Conservation (phyloP, 2,113 vertebrate species). For the Bolborhynchus lineola region DNA sequence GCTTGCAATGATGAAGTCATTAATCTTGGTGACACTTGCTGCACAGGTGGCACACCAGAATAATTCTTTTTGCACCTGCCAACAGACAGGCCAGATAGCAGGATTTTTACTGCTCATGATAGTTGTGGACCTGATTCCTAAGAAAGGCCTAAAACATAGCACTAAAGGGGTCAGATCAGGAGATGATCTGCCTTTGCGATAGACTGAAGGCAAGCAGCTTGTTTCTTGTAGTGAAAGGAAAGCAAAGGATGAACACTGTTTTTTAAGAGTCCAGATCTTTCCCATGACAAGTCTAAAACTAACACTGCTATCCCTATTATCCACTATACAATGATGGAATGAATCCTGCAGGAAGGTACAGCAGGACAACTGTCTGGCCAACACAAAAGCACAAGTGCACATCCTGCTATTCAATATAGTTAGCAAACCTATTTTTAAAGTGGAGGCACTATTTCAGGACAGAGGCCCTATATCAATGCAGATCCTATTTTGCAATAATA, state of each 20-base stretch:
- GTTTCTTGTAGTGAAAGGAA: neutral
- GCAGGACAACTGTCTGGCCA: neutral
- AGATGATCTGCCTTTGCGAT: neutral
- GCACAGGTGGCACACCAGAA: neutral
- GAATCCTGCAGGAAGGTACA: neutral
- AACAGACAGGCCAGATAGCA: neutral
- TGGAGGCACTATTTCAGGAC: neutral
- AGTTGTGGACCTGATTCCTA: neutral
- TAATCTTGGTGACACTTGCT: conserved; percentile 40
- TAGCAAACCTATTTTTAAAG: neutral
- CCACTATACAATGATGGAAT: neutral
- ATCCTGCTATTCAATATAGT: neutral
- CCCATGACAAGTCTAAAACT: neutral
- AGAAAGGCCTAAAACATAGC: neutral
- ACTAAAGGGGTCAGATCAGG: neutral
- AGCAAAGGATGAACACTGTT: neutral
- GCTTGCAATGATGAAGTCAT: conserved; percentile 8
- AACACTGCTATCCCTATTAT: neutral
- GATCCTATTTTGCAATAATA: neutral
- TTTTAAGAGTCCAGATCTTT: neutral
- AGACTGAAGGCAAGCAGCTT: neutral
- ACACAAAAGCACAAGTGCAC: neutral
- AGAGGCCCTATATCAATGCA: neutral
- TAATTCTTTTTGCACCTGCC: conserved; percentile 17
- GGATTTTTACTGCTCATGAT: neutral